Evolutionary conservation across 2,797 vertebrate genomes (phyloP), one percentile per base, ranked within the genome.

Genomic region (Halcyon smyrnensis): DNA sequence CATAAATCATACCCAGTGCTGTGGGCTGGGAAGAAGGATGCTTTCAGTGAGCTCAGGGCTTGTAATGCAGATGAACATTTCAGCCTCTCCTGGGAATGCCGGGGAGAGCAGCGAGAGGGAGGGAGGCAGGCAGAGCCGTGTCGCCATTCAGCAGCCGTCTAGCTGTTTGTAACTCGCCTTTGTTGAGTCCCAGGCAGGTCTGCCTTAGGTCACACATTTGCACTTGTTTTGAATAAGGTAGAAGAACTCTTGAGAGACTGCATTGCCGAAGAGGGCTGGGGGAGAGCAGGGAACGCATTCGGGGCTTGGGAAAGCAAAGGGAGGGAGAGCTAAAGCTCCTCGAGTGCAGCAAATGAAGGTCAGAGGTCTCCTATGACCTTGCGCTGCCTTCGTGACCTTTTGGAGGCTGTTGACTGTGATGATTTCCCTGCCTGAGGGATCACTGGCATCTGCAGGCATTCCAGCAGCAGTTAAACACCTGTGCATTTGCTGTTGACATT

Each of bases 131-230:
- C 94, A 67, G 91, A 53, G 63, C 85, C 89, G 64, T 28, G 7
- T 20, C 85, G 62, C 91, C 84, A 83, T 97, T 95, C 87, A 90
- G 87, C 30, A 91, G 82, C 89, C 4, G 1, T 60, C 80, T 92
- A 32, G 83, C 95, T 89, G 87, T 71, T 60, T 37, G 85, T 41
- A 17, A 6, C 59, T 63, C 1, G 89, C 79, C 80, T 96, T 97
- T 97, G 95, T 95, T 4, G 59, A 41, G 84, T 25, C 56, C 73
- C 60, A 27, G 24, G 16, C 78, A 20, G 81, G 87, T 67, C 88
- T 89, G 76, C 86, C 86, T 83, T 19, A 70, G 94, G 96, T 96
- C 96, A 94, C 95, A 63, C 91, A 95, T 97, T 97, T 95, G 89
- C 89, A 90, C 93, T 96, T 69, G 87, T 80, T 94, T 51, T 79